Evolutionary conservation across 2,888 invertebrate species (phyloP), one percentile per base, ranked within the genome.

Genomic region (Theodoxus fluviatilis): DNA sequence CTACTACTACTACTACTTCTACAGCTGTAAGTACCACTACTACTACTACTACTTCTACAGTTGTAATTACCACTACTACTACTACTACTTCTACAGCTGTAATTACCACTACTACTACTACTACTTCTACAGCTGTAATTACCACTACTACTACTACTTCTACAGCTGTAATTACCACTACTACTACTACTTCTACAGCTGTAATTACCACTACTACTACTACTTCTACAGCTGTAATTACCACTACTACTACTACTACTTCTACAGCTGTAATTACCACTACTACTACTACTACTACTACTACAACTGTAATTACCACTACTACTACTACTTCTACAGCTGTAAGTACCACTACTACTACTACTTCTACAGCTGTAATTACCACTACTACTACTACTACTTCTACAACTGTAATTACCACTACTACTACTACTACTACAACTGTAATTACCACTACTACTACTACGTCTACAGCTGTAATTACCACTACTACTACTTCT

Each of bases 221-320:
- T 43, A 43, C 43, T 43, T 12, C 43, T 43, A 43, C 43, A 43
- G 15, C 43, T 12, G 15, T 15, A 43, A 43, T 15, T 12, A 43
- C 43, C 9, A n/a, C n/a, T n/a, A 43, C 43, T 43, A 43, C 43
- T 43, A 43, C 43, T 43, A 43, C 43, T 43, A 43, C 43, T 43
- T 12, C 43, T 43, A 43, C 43, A 12, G 15, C 43, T 43, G 15
- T 15, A 12, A 43, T 15, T 43, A 43, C 43, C 18, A 43, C 43
- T 43, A 43, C 43, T 43, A 43, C 43, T 43, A 43, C 43, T 43
- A 43, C 43, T 43, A 43, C 43, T 43, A 43, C 43, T 43, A 43
- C 43, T 43, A 43, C 43, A 12, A 43, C 43, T 43, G 15, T 15
- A 12, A 43, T 15, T 15, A 43, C 43, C 18, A 43, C 43, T 43